These are phyloP conservation scores for Anabas testudineus DNA, from an alignment of 2,797 vertebrate genomes.

Conservation along the genomic window DNA sequence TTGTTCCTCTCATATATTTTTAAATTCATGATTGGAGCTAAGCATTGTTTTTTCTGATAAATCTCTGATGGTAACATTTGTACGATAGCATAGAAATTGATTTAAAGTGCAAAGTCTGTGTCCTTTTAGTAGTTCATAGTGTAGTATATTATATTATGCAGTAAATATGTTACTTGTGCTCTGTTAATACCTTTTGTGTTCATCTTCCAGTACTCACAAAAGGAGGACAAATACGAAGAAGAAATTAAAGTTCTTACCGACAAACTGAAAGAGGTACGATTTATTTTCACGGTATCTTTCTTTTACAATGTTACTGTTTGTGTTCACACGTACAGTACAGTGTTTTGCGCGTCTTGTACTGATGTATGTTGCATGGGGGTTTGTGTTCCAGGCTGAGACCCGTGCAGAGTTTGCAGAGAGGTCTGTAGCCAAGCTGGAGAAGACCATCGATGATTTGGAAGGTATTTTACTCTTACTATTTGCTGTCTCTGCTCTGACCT, in stretches of 20 bases:
- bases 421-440: slow-evolving; percentile 97
- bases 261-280: slow-evolving; percentile 94
- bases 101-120: too few species aligned
- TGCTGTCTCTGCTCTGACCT: neutral
- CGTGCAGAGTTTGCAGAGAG: slow-evolving; percentile 97
- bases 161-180: neutral
- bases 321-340: neutral
- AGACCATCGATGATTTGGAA: slow-evolving; percentile 98
- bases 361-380: slow-evolving; percentile 1
- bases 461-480: slow-evolving; percentile 80
- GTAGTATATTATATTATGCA: neutral
- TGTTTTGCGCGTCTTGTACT: too few species aligned
- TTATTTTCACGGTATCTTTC: neutral
- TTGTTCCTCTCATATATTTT: neutral
- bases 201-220: slow-evolving; percentile 92
- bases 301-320: neutral
- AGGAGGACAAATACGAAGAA: slow-evolving; percentile 98
- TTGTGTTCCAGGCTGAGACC: slow-evolving; percentile 90
- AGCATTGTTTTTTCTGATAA: neutral
- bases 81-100: too few species aligned
- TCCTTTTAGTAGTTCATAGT: too few species aligned
- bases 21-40: neutral
- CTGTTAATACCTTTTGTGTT: slow-evolving; percentile 16
- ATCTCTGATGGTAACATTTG: too few species aligned
- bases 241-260: slow-evolving; percentile 95